Percentiles rank a stretch among this genome's conserved stretches.
Conservation (phyloP, 2,113 vertebrate genomes). For the Bubo bubo region DNA sequence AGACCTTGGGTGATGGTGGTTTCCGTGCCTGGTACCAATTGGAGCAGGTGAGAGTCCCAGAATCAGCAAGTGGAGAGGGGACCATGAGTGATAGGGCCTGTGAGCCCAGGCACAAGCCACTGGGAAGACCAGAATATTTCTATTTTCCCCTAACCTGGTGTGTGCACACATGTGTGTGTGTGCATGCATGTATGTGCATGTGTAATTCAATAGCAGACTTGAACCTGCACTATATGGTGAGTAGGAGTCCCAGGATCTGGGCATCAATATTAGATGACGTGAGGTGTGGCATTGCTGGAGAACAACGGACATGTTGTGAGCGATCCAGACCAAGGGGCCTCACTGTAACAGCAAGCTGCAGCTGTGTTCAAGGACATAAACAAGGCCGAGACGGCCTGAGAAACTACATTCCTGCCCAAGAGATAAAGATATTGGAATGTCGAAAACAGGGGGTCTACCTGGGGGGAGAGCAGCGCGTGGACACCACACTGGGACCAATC, state of each 20-base stretch:
- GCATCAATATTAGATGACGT: background rate
- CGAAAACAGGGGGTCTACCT: too few species aligned
- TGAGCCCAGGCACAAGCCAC: background rate
- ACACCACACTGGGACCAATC: too few species aligned
- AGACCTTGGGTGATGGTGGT: too few species aligned
- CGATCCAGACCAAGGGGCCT: too few species aligned
- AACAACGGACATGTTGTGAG: too few species aligned
- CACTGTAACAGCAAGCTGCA: too few species aligned
- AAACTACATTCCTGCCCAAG: too few species aligned
- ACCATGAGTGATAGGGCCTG: background rate
- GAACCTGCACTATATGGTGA: accelerated
- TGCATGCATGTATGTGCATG: accelerated
- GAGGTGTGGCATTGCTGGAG: background rate
- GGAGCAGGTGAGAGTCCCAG: background rate
- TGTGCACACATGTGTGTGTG: too few species aligned
- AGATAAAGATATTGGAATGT: too few species aligned
- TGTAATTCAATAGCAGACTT: background rate
- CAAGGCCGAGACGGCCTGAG: too few species aligned
- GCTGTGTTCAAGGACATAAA: too few species aligned
- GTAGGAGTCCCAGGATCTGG: background rate
- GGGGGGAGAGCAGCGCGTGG: too few species aligned
- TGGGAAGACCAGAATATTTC: background rate
- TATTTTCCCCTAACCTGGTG: background rate
- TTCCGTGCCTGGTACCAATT: accelerated
- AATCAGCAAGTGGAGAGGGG: background rate